Base-by-base conservation (phyloP, 2,888 invertebrate genomes). In the Drosophila merina region DNA sequence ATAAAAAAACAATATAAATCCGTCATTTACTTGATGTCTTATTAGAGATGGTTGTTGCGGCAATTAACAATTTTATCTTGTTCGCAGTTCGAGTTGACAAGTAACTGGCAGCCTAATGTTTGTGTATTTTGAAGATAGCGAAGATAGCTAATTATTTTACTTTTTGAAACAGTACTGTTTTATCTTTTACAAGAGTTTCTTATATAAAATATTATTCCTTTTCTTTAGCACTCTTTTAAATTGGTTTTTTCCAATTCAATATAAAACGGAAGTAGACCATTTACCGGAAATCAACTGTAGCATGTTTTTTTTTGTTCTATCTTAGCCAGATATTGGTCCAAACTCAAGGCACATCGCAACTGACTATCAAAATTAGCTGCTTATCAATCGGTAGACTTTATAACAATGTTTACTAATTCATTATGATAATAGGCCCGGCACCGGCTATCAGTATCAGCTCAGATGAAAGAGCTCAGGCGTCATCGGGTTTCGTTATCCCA, bases 301-400 rank as follows among this genome's bases (percentile, higher is more conserved):
- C 5, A 6, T 38, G 6, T 12, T 12, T 12, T 7, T 38, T 12
- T 38, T 5, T 38, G 38, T 10, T 8, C n/a, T 33, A 5, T 3
- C 20, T 7, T 33, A 25, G 14, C 9, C 3, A 31, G 48, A 31
- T 40, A 38, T 12, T 31, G 30, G 50, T 44, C 14, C 33, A 60
- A 25, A 62, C 20, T 12, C 20, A 50, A 5, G 10, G 28, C 31
- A 31, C 10, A 42, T 2, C 31, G 8, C 10, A 31, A 26, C 67
- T 25, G 52, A 55, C 40, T 51, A 42, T 51, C 55, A 50, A 49
- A 59, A 57, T 69, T 60, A 54, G 51, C n/a, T 49, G 66, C 67
- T 85, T 81, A 85, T 85, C 85, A 79, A 73, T 73, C 45, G 58
- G 55, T 64, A 56, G 44, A 77, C 45, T 68, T 74, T 70, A 68